Conservation (phyloP, 2,888 invertebrate species). For the Crossocerus cetratus region DNA sequence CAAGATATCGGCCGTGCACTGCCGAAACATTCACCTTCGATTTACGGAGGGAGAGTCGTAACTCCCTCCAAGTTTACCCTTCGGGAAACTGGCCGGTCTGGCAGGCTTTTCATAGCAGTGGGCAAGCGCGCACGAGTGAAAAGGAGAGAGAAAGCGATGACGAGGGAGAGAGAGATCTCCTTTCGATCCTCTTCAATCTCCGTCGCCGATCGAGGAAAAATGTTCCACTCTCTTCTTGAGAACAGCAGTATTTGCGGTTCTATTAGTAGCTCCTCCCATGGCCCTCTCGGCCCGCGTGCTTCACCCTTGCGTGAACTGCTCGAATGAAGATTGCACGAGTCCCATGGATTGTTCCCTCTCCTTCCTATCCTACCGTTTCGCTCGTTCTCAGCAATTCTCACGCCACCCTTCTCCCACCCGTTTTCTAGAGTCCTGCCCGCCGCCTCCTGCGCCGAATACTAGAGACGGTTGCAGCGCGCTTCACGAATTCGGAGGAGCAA, state of each 20-base stretch:
- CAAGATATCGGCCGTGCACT: not conserved
- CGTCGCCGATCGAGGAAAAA: constrained; percentile 4
- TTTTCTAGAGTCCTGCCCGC: not conserved
- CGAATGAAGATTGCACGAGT: constrained; percentile 35
- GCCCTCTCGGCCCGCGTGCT: not conserved
- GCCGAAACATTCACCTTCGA: not conserved
- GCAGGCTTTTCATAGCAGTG: not conserved
- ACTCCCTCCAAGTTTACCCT: not conserved
- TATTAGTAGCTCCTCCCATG: constrained; percentile 56
- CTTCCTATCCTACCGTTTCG: not conserved
- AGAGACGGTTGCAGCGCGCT: constrained; percentile 40
- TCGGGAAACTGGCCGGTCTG: not conserved
- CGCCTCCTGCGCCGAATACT: not conserved
- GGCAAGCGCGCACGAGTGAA: too few relatives aligned
- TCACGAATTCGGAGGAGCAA: constrained; percentile 47
- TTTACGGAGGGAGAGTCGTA: not conserved
- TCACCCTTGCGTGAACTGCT: not conserved
- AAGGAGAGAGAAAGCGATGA: not conserved
- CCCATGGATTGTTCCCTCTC: constrained; percentile 1
- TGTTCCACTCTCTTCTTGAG: constrained; percentile 22
- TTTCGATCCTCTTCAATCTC: not conserved
- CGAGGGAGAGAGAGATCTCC: too few relatives aligned
- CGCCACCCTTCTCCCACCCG: not conserved
- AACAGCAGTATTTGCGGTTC: constrained; percentile 60
- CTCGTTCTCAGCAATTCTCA: not conserved